Base-by-base conservation (phyloP, 2,113 vertebrate genomes). In the Seriola rivoliana region DNA sequence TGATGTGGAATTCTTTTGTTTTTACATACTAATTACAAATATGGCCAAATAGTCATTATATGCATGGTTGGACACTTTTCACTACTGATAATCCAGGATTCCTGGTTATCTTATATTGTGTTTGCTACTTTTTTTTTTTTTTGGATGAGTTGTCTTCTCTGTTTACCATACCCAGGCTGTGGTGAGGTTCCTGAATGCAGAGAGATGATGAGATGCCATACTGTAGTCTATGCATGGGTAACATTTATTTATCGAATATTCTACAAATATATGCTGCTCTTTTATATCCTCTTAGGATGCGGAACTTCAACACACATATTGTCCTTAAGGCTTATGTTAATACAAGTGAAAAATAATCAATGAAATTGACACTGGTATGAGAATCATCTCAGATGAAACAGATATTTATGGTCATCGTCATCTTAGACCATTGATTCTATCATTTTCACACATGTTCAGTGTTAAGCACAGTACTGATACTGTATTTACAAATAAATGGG, bases 151-250 rank as follows among this genome's bases (percentile, higher is more conserved):
- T 78, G 11, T 78, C 17, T 76, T 36, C 59, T 88, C 60, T 69
- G 48, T 75, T 83, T 55, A 48, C 34, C 55, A 23, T 71, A 54
- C 36, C 65, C 46, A 38, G 71, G 55, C 75, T 71, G 84, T 42
- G 55, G 75, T 52, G 80, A 75, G 81, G 78, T 69, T 75, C 74
- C 38, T 85, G 71, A 86, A 79, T 78, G 75, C 77, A 62, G 84
- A 84, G 62, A 59, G 83, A 81, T 48, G 38, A 60, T 76, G 71
- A 78, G 46, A 85, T 78, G 78, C 72, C 78, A 82, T 87, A 83
- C 70, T 81, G 78, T 93, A 90, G 85, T 90, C 90, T 92, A 92
- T 92, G 93, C 93, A 94, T 94, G 92, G 80, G 68, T 87, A 80
- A 88, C 84, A 87, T 85, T 87, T 89, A 89, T 90, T 88, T 75